Base-by-base conservation (phyloP, 2,113 vertebrate species). In the Axis porcinus region DNA sequence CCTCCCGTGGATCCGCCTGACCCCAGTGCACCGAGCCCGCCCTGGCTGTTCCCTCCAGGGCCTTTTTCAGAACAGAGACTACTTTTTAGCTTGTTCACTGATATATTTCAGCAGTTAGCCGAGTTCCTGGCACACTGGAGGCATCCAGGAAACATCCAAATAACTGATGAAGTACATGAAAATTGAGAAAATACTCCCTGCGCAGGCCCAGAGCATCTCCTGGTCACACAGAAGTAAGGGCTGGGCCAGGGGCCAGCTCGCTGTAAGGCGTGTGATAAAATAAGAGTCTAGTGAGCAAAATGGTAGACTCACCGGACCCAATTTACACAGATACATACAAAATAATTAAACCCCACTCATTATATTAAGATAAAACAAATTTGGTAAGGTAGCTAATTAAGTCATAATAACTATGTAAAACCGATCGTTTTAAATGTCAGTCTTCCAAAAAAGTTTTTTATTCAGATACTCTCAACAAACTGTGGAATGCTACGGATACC, bases 1-100 rank as follows among this genome's bases (percentile, higher is more conserved):
- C 36, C 19, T n/a, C 27, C 5, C 30, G 23, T 2, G 3, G 4
- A 13, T 6, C 3, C 0, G 6, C 52, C 17, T n/a, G 1, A 47
- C 45, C 60, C 50, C 50, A 33, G 3, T 9, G 60, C 15, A 3
- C 25, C 14, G 4, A 45, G 83, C 58, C 64, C 33, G 52, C 52
- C 15, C 2, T 7, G 3, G 5, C 1, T 1, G 12, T 6, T 43
- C 64, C 43, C 55, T 57, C n/a, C 2, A 1, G 1, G 21, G 1
- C 45, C 30, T 50, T 28, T 67, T 9, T 83, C 83, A 19, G 81
- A 76, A 45, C 8, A 5, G 70, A 17, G 9, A 3, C 85, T 57
- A 6, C n/a, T 62, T 74, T 67, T 50, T 3, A 58, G n/a, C 76
- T 45, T 50, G 64, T 6, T 62, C 96, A 10, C 85, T 16, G 33